Conservation (phyloP, 1,140 invertebrate genomes). For the fruit fly (Drosophila melanogaster) region Release_6_plus_ISO1_MT NT_033779.5:18537501-18538000, state of each 20-base stretch:
- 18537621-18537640: slow-evolving; percentile 96
- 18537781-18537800: slow-evolving; percentile 9
- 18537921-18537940: slow-evolving; percentile 47
- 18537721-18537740: slow-evolving; percentile 9
- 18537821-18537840: slow-evolving; percentile 53
- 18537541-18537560: slow-evolving; percentile 97
- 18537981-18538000: slow-evolving; percentile 2
- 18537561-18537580: slow-evolving; percentile 98
- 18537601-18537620: slow-evolving; percentile 97
- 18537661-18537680: slow-evolving; percentile 97
- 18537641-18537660: slow-evolving; percentile 97
- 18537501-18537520: slow-evolving; percentile 96
- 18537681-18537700: slow-evolving; percentile 88
- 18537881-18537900: slow-evolving; percentile 51
- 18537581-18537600: slow-evolving; percentile 97
- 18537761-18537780: slow-evolving; percentile 37
- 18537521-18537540: slow-evolving; percentile 97
- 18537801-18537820: slow-evolving; percentile 53
- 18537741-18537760: slow-evolving; percentile 21
- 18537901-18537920: slow-evolving; percentile 39
- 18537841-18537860: slow-evolving; percentile 49
- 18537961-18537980: slow-evolving; percentile 10
- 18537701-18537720: slow-evolving; percentile 13
- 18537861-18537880: slow-evolving; percentile 74
- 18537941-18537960: slow-evolving; percentile 13